phyloP scores from a whole-genome alignment of 2,797 vertebrate species.

The Helicolenus hilgendorfi region DNA sequence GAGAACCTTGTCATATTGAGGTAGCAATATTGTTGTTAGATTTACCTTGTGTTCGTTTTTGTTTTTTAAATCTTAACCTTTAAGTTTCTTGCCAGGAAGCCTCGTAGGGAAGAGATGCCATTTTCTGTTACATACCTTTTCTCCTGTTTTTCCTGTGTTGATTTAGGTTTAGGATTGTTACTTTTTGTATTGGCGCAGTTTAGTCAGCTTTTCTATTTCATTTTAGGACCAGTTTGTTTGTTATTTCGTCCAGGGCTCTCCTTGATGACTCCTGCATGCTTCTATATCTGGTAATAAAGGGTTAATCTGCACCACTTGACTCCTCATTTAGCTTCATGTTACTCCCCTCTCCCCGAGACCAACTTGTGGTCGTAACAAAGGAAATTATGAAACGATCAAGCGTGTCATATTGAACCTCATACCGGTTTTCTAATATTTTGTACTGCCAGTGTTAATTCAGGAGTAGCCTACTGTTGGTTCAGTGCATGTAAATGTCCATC shows the following conservation, averaged over 20 bases:
- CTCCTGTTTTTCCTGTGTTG: not conserved
- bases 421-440: not conserved
- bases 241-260: not conserved
- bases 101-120: not conserved
- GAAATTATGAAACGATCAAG: not conserved
- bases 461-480: not conserved
- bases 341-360: too few species aligned
- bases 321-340: not conserved
- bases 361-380: not conserved
- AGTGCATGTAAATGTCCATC: not conserved
- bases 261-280: not conserved
- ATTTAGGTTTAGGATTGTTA: fast-evolving
- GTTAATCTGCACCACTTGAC: not conserved
- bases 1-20: not conserved
- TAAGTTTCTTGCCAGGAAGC: not conserved
- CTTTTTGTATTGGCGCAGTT: not conserved
- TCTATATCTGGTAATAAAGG: not conserved
- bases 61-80: not conserved
- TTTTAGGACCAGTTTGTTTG: not conserved
- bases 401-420: not conserved
- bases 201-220: not conserved
- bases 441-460: not conserved
- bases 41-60: not conserved
- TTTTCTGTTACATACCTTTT: not conserved
- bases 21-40: not conserved